Conservation (phyloP, 64 coral and sea anemone species). For the Orbicella faveolata region DNA sequence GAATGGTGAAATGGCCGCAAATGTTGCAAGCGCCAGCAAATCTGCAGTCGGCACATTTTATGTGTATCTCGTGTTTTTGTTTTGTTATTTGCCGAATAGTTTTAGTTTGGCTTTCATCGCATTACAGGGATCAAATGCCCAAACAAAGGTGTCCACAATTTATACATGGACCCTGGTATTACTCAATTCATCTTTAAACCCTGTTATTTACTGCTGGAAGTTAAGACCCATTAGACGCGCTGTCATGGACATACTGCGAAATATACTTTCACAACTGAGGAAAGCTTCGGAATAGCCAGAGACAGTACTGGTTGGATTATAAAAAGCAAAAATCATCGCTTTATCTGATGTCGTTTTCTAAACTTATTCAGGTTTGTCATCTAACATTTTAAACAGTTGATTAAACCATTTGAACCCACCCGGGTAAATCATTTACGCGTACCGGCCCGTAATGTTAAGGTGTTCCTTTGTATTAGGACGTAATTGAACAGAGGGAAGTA, state of each 20-base stretch:
- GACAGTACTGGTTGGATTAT: too few species aligned
- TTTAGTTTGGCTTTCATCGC: not conserved
- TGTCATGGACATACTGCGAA: slow-evolving; percentile 1
- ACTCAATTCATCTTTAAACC: slow-evolving; percentile 26
- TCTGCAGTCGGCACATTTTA: not conserved
- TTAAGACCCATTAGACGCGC: slow-evolving; percentile 2
- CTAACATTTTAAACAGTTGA: too few species aligned
- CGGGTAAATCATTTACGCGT: too few species aligned
- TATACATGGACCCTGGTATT: not conserved
- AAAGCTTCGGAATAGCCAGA: not conserved
- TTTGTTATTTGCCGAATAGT: not conserved
- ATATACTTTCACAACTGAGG: not conserved
- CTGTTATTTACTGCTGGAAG: slow-evolving; percentile 33
- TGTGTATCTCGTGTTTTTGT: slow-evolving; percentile 12
- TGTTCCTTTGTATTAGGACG: too few species aligned
- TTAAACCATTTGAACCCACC: too few species aligned
- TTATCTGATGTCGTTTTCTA: too few species aligned
- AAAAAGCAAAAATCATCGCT: too few species aligned
- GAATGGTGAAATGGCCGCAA: not conserved
- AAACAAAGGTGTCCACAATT: not conserved
- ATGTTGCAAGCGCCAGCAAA: not conserved
- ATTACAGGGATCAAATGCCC: not conserved
- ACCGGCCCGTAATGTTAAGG: too few species aligned
- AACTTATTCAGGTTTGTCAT: too few species aligned
- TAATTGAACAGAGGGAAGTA: too few species aligned